A percentile compares a stretch with the other conserved stretches of the same genome.
phyloP scores from a whole-genome alignment of 2,113 vertebrate species.

The Sphyrna mokarran region DNA sequence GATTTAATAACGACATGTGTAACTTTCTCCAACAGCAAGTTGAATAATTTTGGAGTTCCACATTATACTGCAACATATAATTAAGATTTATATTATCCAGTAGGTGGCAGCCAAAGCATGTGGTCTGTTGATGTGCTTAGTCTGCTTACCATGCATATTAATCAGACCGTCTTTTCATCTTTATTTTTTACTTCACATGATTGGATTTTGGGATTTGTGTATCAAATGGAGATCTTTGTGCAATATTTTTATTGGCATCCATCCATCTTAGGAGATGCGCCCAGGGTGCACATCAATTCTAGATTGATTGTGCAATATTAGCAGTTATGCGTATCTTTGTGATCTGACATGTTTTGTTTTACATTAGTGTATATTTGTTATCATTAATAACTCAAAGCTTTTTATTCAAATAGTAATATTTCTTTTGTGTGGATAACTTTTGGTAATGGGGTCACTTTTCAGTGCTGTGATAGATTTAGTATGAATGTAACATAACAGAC shows the following conservation, averaged over 20 bases:
- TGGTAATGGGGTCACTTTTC: neutral
- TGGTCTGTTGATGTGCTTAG: neutral
- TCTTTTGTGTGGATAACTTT: neutral
- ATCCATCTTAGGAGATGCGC: neutral
- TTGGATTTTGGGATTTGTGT: neutral
- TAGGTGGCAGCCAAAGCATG: slow-evolving; percentile 30
- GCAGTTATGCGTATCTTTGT: neutral
- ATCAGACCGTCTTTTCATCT: neutral
- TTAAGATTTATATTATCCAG: neutral
- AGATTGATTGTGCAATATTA: neutral
- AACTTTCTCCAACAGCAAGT: neutral
- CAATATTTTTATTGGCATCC: neutral
- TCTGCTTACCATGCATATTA: neutral
- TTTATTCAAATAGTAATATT: neutral
- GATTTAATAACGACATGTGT: neutral
- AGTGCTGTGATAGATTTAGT: neutral
- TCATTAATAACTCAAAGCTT: neutral
- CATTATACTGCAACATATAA: neutral
- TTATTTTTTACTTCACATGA: neutral
- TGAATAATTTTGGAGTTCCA: neutral
- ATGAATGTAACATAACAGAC: neutral
- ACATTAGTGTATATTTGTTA: neutral
- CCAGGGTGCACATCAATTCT: neutral
- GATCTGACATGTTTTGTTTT: neutral
- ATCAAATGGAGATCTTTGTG: neutral